Conservation (phyloP, 2,888 invertebrate genomes). For the Folsomia manolachei region DNA sequence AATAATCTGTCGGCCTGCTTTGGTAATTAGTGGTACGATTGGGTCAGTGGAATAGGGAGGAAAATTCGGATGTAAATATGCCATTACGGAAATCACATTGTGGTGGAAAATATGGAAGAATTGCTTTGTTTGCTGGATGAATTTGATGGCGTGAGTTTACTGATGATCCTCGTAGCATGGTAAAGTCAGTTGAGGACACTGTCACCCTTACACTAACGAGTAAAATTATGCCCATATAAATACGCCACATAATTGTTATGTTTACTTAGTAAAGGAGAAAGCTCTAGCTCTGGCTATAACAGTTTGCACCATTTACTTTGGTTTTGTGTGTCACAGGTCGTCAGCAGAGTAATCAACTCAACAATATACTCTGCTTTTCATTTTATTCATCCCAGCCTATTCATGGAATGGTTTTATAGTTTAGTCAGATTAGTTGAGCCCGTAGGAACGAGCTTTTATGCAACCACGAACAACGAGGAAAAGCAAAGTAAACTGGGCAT, state of each 20-base stretch:
- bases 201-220: neutral
- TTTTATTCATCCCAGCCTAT: too few relatives aligned
- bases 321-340: too few relatives aligned
- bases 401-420: too few relatives aligned
- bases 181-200: too few relatives aligned
- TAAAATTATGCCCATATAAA: neutral
- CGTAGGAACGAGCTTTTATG: slow-evolving; percentile 3
- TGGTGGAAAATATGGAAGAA: neutral
- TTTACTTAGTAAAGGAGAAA: too few relatives aligned
- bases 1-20: too few relatives aligned
- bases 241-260: neutral
- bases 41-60: neutral
- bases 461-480: neutral
- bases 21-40: neutral
- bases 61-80: neutral
- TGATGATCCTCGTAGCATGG: too few relatives aligned
- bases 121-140: neutral
- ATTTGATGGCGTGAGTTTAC: too few relatives aligned
- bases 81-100: neutral
- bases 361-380: too few relatives aligned
- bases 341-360: neutral
- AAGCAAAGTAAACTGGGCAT: neutral
- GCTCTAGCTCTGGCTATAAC: too few relatives aligned
- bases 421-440: too few relatives aligned
- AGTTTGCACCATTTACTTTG: too few relatives aligned